Conservation (phyloP, 2,888 invertebrate species). For the Nephrotoma appendiculata region DNA sequence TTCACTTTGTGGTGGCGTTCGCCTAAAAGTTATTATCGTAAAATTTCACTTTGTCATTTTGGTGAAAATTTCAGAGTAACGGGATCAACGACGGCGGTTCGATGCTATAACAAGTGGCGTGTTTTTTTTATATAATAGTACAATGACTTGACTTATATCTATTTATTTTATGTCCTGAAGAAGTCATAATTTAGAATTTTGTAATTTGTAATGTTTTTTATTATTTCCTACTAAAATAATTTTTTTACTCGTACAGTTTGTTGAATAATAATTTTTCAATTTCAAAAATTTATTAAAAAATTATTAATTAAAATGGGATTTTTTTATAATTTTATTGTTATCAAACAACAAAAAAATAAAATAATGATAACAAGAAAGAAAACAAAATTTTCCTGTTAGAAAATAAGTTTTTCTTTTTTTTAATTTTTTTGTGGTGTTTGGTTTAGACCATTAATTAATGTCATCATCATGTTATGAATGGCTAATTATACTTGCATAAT, state of each 20-base stretch:
- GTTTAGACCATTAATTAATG: neutral
- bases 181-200: neutral
- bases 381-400: neutral
- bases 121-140: neutral
- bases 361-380: neutral
- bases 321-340: neutral
- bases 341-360: neutral
- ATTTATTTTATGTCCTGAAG: neutral
- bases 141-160: neutral
- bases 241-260: neutral
- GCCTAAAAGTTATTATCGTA: neutral
- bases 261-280: neutral
- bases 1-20: neutral
- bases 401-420: neutral
- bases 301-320: neutral
- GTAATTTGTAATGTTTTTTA: neutral
- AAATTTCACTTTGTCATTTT: neutral
- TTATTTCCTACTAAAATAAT: neutral
- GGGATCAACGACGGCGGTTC: neutral
- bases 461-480: neutral
- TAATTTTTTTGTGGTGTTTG: neutral
- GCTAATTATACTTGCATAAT: neutral
- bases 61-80: neutral
- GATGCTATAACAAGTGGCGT: neutral
- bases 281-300: neutral